These are phyloP conservation scores for Aurelia aurita DNA, from an alignment of 30 jellyfish, hydroid and myxozoan genomes.

Conservation along the genomic window DNA sequence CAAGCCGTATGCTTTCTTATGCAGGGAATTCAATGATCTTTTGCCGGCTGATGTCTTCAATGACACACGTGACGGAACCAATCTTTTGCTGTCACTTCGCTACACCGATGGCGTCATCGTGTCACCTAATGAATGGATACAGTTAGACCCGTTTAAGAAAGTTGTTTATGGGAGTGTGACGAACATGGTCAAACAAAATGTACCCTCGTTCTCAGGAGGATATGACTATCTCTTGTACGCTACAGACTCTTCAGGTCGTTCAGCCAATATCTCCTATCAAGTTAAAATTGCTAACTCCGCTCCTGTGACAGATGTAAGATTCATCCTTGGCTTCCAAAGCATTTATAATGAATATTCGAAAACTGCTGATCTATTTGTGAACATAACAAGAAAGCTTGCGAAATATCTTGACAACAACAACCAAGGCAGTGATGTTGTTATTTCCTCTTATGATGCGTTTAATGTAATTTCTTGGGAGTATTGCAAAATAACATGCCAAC, in stretches of 20 bases:
- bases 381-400: constrained; percentile 41
- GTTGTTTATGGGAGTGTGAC: constrained; percentile 78
- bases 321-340: constrained; percentile 64
- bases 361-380: constrained; percentile 42
- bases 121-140: constrained; percentile 82
- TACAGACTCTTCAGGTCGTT: constrained; percentile 85
- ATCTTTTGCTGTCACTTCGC: constrained; percentile 26
- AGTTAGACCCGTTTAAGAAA: constrained; percentile 48
- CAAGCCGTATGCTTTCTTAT: constrained; percentile 57
- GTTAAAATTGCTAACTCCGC: constrained; percentile 49
- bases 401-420: constrained; percentile 30
- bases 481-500: constrained; percentile 68
- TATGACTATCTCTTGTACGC: constrained; percentile 72
- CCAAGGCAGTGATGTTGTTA: constrained; percentile 1
- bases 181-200: constrained; percentile 15
- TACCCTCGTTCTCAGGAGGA: constrained; percentile 11
- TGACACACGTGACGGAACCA: constrained; percentile 57
- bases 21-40: constrained; percentile 37
- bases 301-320: constrained; percentile 31
- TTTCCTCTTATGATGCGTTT: constrained; percentile 19
- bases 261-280: constrained; percentile 74
- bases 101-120: constrained; percentile 61
- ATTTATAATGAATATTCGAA: not conserved
- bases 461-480: constrained; percentile 10
- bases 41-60: constrained; percentile 19